Base-by-base conservation (phyloP, 2,888 invertebrate species). In the Spilosoma lubricipeda region DNA sequence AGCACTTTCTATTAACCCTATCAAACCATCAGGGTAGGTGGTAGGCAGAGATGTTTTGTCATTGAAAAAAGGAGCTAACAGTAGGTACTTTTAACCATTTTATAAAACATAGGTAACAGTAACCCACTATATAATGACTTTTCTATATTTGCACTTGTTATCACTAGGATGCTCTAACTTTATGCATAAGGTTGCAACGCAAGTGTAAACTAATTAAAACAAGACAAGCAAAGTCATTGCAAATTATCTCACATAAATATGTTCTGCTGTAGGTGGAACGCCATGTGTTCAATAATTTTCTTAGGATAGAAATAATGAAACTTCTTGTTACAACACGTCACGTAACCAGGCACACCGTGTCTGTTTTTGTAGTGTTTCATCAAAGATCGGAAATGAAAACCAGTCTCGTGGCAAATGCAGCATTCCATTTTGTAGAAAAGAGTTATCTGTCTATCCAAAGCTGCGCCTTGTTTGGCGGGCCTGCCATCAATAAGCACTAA, bases 351-450 rank as follows among this genome's bases (percentile, higher is more conserved):
- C 13, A 95, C 95, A 0, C 95, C 95, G 76, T 95, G 95, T 73
- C 95, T 89, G 3, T 95, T 95, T 83, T 94, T 95, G 84, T 95
- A 95, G 84, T 95, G 95, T 82, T 91, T 93, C 95, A 95, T 95
- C 30, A 95, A 87, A 9, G 95, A 93, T 75, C 93, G 92, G 79
- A 94, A 95, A 83, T 95, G 89, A 80, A 95, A 95, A 27, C 92
- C 94, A 67, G 88, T 90, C 76, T 93, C 93, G 85, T 95, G 95
- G 79, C 95, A 95, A 81, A 95, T 95, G 76, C 93, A 93, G 80
- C 95, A 95, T 87, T 95, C 95, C 95, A 95, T 95, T 86, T 94
- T 94, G 82, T 95, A 95, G 82, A 95, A 95, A 8, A 95, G 83
- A 2, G 94, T 93, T 82, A 95, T 95, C 82, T 95, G 95, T 83